Evolutionary conservation across 64 coral and sea anemone species (phyloP).

Genomic region (Actinia tenebrosa): DNA sequence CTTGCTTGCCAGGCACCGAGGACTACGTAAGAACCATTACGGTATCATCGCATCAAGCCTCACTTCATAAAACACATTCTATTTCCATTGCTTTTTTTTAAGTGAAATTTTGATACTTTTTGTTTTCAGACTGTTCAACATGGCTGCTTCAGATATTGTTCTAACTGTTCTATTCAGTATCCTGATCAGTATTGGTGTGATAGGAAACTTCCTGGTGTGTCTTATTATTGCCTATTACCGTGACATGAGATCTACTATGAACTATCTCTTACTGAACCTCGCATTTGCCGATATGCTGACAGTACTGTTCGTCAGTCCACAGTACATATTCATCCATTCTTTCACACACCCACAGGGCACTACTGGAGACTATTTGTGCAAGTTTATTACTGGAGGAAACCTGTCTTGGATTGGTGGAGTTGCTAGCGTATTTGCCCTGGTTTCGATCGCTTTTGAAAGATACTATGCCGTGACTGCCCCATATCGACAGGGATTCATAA

Average conservation of each 20-base stretch:
- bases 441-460: neutral
- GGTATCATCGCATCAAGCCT: too few relatives aligned
- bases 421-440: neutral
- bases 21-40: too few relatives aligned
- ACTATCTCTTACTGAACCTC: constrained; percentile 5
- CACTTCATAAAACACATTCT: too few relatives aligned
- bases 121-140: too few relatives aligned
- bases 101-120: too few relatives aligned
- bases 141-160: neutral
- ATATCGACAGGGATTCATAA: neutral
- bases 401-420: constrained; percentile 20
- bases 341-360: neutral
- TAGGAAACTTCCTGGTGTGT: constrained; percentile 16
- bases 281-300: constrained; percentile 10
- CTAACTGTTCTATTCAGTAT: neutral
- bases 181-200: neutral
- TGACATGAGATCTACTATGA: constrained; percentile 17
- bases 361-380: neutral
- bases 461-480: neutral
- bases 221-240: neutral
- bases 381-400: constrained; percentile 12
- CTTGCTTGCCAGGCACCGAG: too few relatives aligned
- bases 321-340: constrained; percentile 23
- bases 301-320: constrained; percentile 10
- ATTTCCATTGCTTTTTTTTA: too few relatives aligned